Percentiles rank a stretch among this genome's conserved stretches.
Conservation (phyloP, 1,140 invertebrate species). For the Drosophila nikananu region DNA sequence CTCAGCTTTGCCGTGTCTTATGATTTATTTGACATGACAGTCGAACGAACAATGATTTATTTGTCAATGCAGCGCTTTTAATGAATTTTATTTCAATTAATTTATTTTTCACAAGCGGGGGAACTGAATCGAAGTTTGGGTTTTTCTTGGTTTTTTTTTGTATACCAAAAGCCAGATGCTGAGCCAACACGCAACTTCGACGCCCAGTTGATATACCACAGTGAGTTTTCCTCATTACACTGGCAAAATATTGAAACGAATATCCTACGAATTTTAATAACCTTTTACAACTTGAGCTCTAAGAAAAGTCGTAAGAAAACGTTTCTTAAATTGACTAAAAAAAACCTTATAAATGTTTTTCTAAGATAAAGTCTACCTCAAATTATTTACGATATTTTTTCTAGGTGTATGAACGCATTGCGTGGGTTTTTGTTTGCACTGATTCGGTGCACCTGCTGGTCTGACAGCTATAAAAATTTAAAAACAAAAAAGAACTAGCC, state of each 20-base stretch:
- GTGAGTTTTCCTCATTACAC: conserved; percentile 12
- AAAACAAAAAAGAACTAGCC: conserved; percentile 5
- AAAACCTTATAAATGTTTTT: not conserved
- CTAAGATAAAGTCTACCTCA: no score
- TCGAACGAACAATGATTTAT: conserved; percentile 79
- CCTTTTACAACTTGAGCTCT: not conserved
- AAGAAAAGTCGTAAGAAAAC: no score
- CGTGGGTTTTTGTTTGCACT: conserved; percentile 44
- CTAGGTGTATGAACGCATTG: conserved; percentile 4
- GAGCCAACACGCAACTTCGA: conserved; percentile 41
- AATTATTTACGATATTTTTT: not conserved
- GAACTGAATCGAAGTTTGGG: conserved; percentile 11
- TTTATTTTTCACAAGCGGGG: conserved; percentile 35
- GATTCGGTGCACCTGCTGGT: conserved; percentile 70
- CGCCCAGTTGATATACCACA: conserved; percentile 41
- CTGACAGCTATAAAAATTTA: conserved; percentile 29
- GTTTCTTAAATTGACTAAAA: not conserved
- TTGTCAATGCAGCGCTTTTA: conserved; percentile 73
- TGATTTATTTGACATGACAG: conserved; percentile 81
- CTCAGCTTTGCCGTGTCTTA: conserved; percentile 70
- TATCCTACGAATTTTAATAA: not conserved
- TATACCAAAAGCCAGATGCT: conserved; percentile 35
- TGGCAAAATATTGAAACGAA: not conserved
- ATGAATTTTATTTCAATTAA: conserved; percentile 61
- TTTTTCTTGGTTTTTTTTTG: not conserved